Evolutionary conservation across 2,797 vertebrate genomes (phyloP).

Genomic region (Oophaga sylvatica): DNA sequence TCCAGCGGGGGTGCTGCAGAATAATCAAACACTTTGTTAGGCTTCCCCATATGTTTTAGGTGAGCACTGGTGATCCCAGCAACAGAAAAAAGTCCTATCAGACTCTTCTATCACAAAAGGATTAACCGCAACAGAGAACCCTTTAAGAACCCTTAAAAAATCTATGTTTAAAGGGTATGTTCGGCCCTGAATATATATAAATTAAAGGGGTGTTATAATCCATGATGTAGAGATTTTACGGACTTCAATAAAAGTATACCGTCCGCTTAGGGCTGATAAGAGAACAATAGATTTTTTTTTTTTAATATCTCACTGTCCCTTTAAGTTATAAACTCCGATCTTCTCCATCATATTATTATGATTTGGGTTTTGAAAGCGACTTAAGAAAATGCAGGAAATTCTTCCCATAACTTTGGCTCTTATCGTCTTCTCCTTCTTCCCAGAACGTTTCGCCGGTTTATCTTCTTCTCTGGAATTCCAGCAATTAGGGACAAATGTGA

Average conservation of each 20-base stretch:
- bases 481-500: background rate
- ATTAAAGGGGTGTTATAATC: too few relatives aligned
- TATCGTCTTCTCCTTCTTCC: slow-evolving; percentile 8
- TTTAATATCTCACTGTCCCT: background rate
- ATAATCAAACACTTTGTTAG: background rate
- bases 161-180: too few relatives aligned
- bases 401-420: slow-evolving; percentile 47
- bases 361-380: slow-evolving; percentile 1
- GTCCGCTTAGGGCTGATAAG: background rate
- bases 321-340: background rate
- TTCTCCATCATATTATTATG: background rate
- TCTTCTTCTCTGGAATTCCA: slow-evolving; percentile 24
- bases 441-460: slow-evolving; percentile 21
- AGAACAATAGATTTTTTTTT: background rate
- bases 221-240: too few relatives aligned
- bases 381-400: slow-evolving; percentile 50
- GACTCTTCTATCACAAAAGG: background rate
- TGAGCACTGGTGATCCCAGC: background rate
- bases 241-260: too few relatives aligned
- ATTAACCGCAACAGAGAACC: too few relatives aligned
- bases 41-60: background rate
- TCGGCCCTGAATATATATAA: too few relatives aligned
- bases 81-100: background rate
- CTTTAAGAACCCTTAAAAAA: too few relatives aligned
- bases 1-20: background rate